These are phyloP conservation scores for Ethmia dodecea DNA, from an alignment of 2,888 invertebrate genomes.

Conservation along the genomic window DNA sequence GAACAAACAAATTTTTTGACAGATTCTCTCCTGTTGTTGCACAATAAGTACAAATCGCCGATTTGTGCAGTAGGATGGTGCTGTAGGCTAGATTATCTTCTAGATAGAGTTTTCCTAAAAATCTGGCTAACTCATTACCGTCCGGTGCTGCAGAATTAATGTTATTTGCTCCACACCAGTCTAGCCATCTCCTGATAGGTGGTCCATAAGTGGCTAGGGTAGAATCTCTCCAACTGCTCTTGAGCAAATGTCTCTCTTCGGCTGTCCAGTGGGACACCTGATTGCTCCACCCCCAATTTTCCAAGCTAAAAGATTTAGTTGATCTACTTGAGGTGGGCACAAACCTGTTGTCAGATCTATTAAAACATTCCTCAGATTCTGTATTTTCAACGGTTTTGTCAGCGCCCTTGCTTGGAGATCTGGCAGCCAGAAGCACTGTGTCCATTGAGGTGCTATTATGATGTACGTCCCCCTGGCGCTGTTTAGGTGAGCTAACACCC, in stretches of 20 bases:
- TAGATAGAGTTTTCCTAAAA: slow-evolving; percentile 9
- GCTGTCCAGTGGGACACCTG: slow-evolving; percentile 13
- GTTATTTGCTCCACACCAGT: slow-evolving; percentile 9
- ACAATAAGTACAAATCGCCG: slow-evolving; percentile 3
- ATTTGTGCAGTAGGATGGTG: slow-evolving; percentile 13
- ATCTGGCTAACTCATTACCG: slow-evolving; percentile 7
- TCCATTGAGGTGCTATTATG: slow-evolving; percentile 10
- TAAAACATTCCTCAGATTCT: slow-evolving; percentile 8
- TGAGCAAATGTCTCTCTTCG: slow-evolving; percentile 14
- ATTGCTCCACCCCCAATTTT: slow-evolving; percentile 21
- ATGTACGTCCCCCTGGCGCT: slow-evolving; percentile 14
- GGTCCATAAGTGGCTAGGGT: slow-evolving; percentile 18
- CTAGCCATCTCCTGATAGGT: slow-evolving; percentile 11
- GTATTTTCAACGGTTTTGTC: slow-evolving; percentile 10
- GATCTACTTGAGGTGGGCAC: slow-evolving; percentile 10
- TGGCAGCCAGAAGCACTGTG: slow-evolving; percentile 14
- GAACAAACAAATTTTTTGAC: too few relatives aligned
- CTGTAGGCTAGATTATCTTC: slow-evolving; percentile 8
- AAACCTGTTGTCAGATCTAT: slow-evolving; percentile 14
- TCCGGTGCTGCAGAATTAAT: slow-evolving; percentile 2
- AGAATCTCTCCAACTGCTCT: slow-evolving; percentile 19
- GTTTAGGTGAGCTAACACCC: slow-evolving; percentile 24
- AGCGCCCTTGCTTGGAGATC: slow-evolving; percentile 20
- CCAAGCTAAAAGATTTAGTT: slow-evolving; percentile 18
- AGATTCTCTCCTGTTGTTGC: too few relatives aligned